Evolutionary conservation across 2,797 vertebrate genomes (phyloP), one percentile per base, ranked within the genome.

Genomic region (Anguilla marmorata): DNA sequence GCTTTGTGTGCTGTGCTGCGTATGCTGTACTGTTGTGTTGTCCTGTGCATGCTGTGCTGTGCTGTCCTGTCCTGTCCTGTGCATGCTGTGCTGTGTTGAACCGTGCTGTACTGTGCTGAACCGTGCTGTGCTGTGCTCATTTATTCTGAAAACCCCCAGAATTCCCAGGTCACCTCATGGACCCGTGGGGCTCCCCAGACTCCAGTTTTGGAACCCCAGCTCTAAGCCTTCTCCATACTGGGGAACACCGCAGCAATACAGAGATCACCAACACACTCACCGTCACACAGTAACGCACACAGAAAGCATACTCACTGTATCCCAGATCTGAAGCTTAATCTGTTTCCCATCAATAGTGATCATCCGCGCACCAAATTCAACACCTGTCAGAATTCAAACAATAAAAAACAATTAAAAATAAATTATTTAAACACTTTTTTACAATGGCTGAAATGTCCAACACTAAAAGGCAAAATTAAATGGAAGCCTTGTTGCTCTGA

Each of bases 291-390:
- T 33, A 3, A 76, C 7, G 12, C 33, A 41, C 24, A 7, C 0
- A 48, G 30, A 45, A 8, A 37, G 37, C 27, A 74, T 86, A 95
- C 97, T 97, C 96, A 99, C 98, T 90, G 98, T 99, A 94, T 99
- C 98, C 98, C 98, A 99, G 95, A 99, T 99, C 94, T 99, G 98
- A 96, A 99, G 97, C 96, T 99, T 99, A 95, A 99, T 99, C 94
- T 99, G 98, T 97, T 99, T 99, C 89, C 98, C 98, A 93, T 99
- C 98, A 96, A 99, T 99, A 94, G 98, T 99, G 95, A 99, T 99
- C 98, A 99, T 99, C 93, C 98, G 97, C 50, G 98, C 98, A 91
- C 98, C 98, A 76, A 99, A 99, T 95, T 99, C 98, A 96, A 99
- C 98, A 95, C 98, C 98, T 99, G 92, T 83, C 37, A 30, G 4